A percentile compares a stretch with the other conserved stretches of the same genome.
phyloP scores from a whole-genome alignment of 2,888 invertebrate species.

The Pyrochroa serraticornis region DNA sequence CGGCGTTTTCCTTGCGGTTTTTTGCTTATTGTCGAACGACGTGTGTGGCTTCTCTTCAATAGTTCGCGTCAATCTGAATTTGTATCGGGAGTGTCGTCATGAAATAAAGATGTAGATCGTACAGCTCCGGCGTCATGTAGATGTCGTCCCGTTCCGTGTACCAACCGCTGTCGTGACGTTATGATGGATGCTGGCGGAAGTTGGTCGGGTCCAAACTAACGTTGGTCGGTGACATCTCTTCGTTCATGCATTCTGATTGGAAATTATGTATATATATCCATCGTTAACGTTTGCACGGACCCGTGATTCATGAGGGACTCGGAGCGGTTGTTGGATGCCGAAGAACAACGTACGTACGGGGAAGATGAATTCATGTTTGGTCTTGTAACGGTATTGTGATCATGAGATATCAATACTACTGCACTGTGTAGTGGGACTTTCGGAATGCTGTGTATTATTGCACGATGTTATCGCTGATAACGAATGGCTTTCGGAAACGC shows the following conservation, averaged over 20 bases:
- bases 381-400: constrained; percentile 47
- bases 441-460: constrained; percentile 46
- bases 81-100: constrained; percentile 12
- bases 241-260: constrained; percentile 40
- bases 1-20: background rate
- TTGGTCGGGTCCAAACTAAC: background rate
- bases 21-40: background rate
- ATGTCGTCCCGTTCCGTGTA: background rate
- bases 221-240: constrained; percentile 19
- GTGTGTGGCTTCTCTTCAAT: constrained; percentile 5
- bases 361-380: constrained; percentile 46
- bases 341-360: constrained; percentile 22
- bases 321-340: constrained; percentile 31
- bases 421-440: constrained; percentile 38
- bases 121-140: constrained; percentile 13
- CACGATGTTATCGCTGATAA: constrained; percentile 49
- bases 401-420: constrained; percentile 47
- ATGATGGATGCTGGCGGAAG: constrained; percentile 21
- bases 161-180: background rate
- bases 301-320: constrained; percentile 42
- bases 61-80: constrained; percentile 18
- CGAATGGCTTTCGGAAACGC: constrained; percentile 48
- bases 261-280: constrained; percentile 39
- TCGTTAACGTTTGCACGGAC: constrained; percentile 39
- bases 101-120: constrained; percentile 24